These are phyloP conservation scores for Upupa epops DNA, from an alignment of 2,113 vertebrate genomes.

Conservation along the genomic window DNA sequence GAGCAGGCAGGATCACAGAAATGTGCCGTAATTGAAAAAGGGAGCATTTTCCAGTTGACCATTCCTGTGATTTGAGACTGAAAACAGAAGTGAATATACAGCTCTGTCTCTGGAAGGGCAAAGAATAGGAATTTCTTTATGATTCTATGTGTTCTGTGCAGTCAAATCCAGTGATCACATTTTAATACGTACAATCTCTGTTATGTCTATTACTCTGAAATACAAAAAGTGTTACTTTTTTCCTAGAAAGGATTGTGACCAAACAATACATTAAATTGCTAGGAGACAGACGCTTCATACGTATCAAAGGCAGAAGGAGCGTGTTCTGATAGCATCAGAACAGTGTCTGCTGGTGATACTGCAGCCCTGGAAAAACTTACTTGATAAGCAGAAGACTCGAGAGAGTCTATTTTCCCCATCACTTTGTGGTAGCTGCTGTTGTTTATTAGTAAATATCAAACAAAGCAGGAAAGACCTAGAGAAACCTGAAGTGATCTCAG, in stretches of 20 bases:
- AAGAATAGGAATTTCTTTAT: not conserved
- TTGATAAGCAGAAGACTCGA: not conserved
- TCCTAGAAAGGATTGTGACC: not conserved
- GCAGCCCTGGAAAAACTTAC: not conserved
- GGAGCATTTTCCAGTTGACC: not conserved
- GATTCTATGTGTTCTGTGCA: not conserved
- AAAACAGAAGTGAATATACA: not conserved
- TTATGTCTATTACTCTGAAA: not conserved
- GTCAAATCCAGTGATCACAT: not conserved
- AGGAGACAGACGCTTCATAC: not conserved
- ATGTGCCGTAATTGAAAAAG: not conserved
- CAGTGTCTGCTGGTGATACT: not conserved
- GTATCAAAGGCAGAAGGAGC: not conserved
- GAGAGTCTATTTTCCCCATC: not conserved
- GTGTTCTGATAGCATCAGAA: not conserved
- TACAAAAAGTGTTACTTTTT: not conserved
- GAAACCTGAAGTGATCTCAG: not conserved
- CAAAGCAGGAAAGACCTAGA: not conserved
- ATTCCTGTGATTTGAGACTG: not conserved
- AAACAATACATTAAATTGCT: not conserved
- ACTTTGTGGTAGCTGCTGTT: not conserved
- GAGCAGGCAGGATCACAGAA: not conserved
- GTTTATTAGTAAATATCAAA: not conserved
- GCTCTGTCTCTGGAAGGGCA: not conserved
- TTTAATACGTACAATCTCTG: not conserved